Evolutionary conservation across 2,888 invertebrate genomes (phyloP), one percentile per base, ranked within the genome.

Genomic region (Eristalis pertinax): DNA sequence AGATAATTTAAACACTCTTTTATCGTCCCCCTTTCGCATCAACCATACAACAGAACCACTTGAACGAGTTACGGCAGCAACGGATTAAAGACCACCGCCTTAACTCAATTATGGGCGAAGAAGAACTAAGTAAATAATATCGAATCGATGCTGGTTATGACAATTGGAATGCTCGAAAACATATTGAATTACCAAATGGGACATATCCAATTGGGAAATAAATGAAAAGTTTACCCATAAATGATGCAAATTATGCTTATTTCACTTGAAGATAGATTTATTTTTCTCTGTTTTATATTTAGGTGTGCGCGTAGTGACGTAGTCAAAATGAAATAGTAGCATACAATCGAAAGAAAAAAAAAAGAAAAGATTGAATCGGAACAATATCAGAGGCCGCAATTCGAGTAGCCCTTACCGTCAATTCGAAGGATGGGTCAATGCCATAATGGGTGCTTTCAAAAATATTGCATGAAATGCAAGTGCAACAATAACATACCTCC

Each of bases 401-500:
- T 73, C 41, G 72, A 76, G 64, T 70, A 78, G 76, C 56, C 85
- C 67, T 82, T 86, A 74, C 65, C 74, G 84, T 50, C 65, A 65
- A 85, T 68, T 65, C 68, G 81, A 75, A 79, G 64, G 50, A 84
- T 80, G 83, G 87, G 83, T 84, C 87, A 87, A 80, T 87, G 84
- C 87, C 84, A 87, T 76, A 79, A 82, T 43, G 62, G 72, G 62
- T 72, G 81, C 58, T 67, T 72, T 82, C 62, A 78, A 78, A n/a
- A 78, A 63, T 60, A 22, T 56, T 63, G 60, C 29, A 64, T 50
- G 58, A 70, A 70, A 15, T 80, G 76, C 72, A 75, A 67, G 72
- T 84, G 72, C 84, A 80, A 43, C 65, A 67, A 70, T 41, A 70
- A 91, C 95, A 95, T 94, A 97, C 98, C 96, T 98, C 98, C 94